Base-by-base conservation (phyloP, 2,113 vertebrate genomes). In the Ardeotis arabs region DNA sequence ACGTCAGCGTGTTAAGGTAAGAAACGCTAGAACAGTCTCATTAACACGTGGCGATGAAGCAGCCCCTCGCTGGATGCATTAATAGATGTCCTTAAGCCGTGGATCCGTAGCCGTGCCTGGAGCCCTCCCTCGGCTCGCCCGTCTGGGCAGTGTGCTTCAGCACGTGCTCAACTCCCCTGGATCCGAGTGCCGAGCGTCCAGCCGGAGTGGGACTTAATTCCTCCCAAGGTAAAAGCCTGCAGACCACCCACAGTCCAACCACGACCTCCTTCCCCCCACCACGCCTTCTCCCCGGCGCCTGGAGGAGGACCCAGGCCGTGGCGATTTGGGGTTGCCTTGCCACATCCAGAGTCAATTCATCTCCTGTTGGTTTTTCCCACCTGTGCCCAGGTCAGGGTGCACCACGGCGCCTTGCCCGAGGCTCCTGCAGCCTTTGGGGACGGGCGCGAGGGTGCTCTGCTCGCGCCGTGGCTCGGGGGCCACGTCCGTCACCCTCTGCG, bases 381-480 rank as follows among this genome's bases (percentile, higher is more conserved):
- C 63, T 2, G 29, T 39, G 39, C n/a, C 6, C 19, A 2, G n/a
- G 18, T 27, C 50, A 8, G 60, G 33, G 19, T 12, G 13, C 53
- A 19, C 11, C 35, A 5, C 14, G 3, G 0, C 23, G 3, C 10
- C 56, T 39, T 18, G 11, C 53, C 31, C 24, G 16, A 1, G 31
- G 23, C 24, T 69, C 18, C 37, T 4, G 58, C 49, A 6, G 18
- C 27, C 44, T 12, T 3, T 6, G 59, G n/a, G 41, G 11, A 28
- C 14, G 0, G 0, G 33, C 6, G 35, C n/a, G 3, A 14, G 67
- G 70, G 35, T 1, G 5, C 20, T 44, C 28, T 6, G 37, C n/a
- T 29, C 2, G 3, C 28, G 4, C 17, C 2, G 0, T 0, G 2
- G 3, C 1, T 21, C 1, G 0, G 52, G 60, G 22, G 14, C 33